Percentiles rank a stretch among this genome's conserved stretches.
Conservation (phyloP, 2,888 invertebrate genomes). For the Pterobdella sp. region DNA sequence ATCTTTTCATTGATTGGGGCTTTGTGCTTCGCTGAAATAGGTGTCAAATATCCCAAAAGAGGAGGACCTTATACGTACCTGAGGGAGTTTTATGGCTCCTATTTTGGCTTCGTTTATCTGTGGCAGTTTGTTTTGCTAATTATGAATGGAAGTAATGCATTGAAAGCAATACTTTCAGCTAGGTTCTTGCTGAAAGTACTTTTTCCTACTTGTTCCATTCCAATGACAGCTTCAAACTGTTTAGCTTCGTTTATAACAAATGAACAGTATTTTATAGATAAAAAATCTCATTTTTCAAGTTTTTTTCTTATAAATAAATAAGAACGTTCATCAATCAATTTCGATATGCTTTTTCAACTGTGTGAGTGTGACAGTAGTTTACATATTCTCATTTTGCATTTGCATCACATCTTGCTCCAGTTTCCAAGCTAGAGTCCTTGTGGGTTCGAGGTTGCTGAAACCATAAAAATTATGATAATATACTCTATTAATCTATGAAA, state of each 20-base stretch:
- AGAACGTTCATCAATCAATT: too few species aligned
- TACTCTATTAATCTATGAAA: too few species aligned
- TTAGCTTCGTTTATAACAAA: slow-evolving; percentile 43
- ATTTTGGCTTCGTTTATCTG: slow-evolving; percentile 46
- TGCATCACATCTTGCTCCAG: too few species aligned
- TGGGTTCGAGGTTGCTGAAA: too few species aligned
- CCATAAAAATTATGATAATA: too few species aligned
- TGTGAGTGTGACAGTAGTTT: slow-evolving; percentile 43
- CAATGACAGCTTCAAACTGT: slow-evolving; percentile 39
- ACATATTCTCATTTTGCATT: too few species aligned
- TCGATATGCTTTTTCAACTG: slow-evolving; percentile 42
- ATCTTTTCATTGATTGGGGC: slow-evolving; percentile 68
- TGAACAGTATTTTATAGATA: slow-evolving; percentile 38
- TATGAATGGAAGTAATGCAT: slow-evolving; percentile 45
- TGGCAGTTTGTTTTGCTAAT: slow-evolving; percentile 48
- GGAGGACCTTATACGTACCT: slow-evolving; percentile 55
- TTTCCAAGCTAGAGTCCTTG: too few species aligned
- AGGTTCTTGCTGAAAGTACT: slow-evolving; percentile 46
- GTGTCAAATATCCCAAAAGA: slow-evolving; percentile 67
- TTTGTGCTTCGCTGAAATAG: slow-evolving; percentile 80
- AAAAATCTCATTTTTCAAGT: background rate
- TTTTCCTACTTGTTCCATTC: slow-evolving; percentile 43
- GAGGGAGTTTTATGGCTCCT: slow-evolving; percentile 46
- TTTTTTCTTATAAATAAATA: too few species aligned
- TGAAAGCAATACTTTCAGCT: slow-evolving; percentile 46